Evolutionary conservation across 2,797 vertebrate species (phyloP).

Genomic region (Smutsia temminckii): DNA sequence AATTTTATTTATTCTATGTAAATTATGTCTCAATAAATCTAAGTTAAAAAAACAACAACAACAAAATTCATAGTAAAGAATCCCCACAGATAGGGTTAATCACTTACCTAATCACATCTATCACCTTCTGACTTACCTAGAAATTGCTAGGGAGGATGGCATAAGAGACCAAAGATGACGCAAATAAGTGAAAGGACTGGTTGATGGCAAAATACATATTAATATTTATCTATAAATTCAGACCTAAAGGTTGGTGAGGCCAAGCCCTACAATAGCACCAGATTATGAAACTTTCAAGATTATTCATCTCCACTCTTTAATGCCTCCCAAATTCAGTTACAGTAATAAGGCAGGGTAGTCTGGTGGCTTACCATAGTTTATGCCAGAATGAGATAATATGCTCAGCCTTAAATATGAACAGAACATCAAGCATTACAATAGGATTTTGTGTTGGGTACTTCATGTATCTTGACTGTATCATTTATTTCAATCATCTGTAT

Average conservation of each 20-base stretch:
- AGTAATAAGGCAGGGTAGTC: not conserved
- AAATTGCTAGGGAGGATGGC: not conserved
- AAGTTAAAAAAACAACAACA: not conserved
- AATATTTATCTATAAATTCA: constrained; percentile 14
- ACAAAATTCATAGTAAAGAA: constrained; percentile 21
- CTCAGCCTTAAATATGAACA: not conserved
- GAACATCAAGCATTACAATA: not conserved
- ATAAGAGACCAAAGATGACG: not conserved
- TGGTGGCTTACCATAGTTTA: not conserved
- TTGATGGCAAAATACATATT: not conserved
- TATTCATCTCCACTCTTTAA: not conserved
- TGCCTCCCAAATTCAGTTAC: not conserved
- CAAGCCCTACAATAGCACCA: not conserved
- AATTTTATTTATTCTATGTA: constrained; percentile 35
- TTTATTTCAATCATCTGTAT: not conserved
- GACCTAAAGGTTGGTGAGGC: not conserved
- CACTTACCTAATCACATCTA: constrained; percentile 24
- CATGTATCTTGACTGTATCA: not conserved
- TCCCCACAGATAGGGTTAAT: not conserved
- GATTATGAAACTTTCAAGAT: constrained; percentile 29
- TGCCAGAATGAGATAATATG: not conserved
- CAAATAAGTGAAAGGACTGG: constrained; percentile 14
- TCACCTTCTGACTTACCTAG: constrained; percentile 35
- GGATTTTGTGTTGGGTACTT: not conserved
- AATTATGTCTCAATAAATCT: not conserved